Conservation (phyloP, 2,113 vertebrate genomes). For the Noctilio leporinus region DNA sequence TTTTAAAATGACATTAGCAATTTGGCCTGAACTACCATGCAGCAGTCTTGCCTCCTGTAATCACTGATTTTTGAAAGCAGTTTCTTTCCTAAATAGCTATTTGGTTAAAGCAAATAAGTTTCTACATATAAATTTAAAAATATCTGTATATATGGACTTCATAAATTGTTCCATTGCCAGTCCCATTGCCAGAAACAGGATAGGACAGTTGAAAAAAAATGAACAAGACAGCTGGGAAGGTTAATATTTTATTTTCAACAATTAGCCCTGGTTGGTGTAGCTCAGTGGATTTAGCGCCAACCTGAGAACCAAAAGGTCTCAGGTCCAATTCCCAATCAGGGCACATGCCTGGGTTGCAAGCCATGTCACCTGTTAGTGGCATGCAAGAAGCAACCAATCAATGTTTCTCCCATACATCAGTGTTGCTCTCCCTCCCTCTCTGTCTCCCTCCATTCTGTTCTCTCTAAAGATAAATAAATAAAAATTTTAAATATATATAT, state of each 20-base stretch:
- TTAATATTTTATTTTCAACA: conserved; percentile 11
- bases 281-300: no score
- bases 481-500: no score
- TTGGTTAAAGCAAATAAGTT: background rate
- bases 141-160: background rate
- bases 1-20: background rate
- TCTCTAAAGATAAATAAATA: no score
- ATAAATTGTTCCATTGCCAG: background rate
- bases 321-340: no score
- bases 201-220: background rate
- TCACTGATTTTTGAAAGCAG: background rate
- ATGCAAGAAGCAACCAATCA: no score
- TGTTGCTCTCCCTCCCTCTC: no score
- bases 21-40: background rate
- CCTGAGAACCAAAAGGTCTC: no score
- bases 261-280: no score
- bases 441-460: no score
- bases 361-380: no score
- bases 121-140: background rate
- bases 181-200: background rate
- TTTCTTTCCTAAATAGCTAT: conserved; percentile 8
- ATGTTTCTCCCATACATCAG: no score
- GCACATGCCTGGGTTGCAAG: no score
- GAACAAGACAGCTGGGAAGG: background rate
- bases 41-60: background rate